Evolutionary conservation across 2,113 vertebrate genomes (phyloP).

Genomic region (Cynocephalus volans): DNA sequence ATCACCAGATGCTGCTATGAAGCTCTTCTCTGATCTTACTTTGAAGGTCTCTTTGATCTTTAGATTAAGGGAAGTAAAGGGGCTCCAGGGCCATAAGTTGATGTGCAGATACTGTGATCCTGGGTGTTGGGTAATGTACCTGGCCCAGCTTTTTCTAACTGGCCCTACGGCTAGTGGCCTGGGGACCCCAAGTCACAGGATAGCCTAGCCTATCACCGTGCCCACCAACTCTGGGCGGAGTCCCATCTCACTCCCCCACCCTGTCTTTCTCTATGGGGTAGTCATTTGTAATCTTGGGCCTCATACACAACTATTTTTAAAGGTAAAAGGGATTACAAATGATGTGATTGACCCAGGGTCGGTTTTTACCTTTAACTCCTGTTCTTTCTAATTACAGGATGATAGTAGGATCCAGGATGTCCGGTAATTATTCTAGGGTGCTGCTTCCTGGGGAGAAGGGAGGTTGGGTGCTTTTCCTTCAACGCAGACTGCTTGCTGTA

Average conservation of each 20-base stretch:
- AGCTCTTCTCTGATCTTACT: background rate
- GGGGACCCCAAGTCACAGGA: background rate
- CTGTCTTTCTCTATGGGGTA: background rate
- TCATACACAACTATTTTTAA: background rate
- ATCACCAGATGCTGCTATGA: background rate
- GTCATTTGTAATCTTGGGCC: background rate
- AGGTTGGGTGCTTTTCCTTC: background rate
- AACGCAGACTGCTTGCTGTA: background rate
- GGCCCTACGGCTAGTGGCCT: accelerated
- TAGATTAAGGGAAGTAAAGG: background rate
- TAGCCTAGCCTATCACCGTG: background rate
- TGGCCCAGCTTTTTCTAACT: background rate
- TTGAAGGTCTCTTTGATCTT: background rate
- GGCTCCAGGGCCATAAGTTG: background rate
- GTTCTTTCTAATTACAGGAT: background rate
- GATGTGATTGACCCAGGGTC: background rate
- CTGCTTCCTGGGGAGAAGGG: background rate
- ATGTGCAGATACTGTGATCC: background rate
- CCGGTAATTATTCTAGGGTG: background rate
- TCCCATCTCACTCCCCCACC: background rate
- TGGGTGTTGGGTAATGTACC: background rate
- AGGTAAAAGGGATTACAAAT: background rate
- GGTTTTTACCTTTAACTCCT: constrained; percentile 6
- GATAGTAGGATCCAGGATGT: background rate
- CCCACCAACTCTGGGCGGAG: background rate